Evolutionary conservation across 1,140 invertebrate genomes (phyloP).

Genomic region (Cydia splendana): DNA sequence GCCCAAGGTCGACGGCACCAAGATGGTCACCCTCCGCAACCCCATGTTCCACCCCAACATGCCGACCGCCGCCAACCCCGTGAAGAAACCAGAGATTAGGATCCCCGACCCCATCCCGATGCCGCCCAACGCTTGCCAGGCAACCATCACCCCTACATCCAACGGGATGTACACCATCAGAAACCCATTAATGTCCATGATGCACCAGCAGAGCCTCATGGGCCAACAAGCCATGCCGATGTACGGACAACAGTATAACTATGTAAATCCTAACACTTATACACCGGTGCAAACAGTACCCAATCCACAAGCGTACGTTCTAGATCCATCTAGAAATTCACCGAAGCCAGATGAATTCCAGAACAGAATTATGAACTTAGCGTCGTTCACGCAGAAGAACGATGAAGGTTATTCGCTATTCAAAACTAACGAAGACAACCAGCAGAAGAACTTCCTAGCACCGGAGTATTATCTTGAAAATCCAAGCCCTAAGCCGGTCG

Average conservation of each 20-base stretch:
- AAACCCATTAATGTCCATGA: constrained; percentile 82
- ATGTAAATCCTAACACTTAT: constrained; percentile 57
- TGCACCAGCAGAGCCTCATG: constrained; percentile 75
- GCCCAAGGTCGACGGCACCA: constrained; percentile 71
- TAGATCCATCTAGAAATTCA: constrained; percentile 46
- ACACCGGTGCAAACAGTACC: constrained; percentile 38
- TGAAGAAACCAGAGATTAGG: constrained; percentile 72
- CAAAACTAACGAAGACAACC: constrained; percentile 59
- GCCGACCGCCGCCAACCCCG: constrained; percentile 73
- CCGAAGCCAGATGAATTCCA: constrained; percentile 60
- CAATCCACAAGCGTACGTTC: constrained; percentile 36
- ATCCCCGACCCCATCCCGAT: constrained; percentile 75
- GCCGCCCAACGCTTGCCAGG: constrained; percentile 74
- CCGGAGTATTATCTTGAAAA: constrained; percentile 57
- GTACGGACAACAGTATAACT: constrained; percentile 56
- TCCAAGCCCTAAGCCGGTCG: constrained; percentile 51
- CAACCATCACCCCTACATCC: constrained; percentile 75
- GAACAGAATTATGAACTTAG: constrained; percentile 63
- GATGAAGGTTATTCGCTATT: constrained; percentile 73
- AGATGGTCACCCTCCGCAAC: constrained; percentile 88
- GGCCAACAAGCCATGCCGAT: constrained; percentile 45
- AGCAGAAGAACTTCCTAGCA: constrained; percentile 57
- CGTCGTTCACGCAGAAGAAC: constrained; percentile 70
- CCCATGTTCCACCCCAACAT: constrained; percentile 83
- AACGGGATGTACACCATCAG: constrained; percentile 89